phyloP scores from a whole-genome alignment of 2,888 invertebrate genomes.

The Caenorhabditis sp. region DNA sequence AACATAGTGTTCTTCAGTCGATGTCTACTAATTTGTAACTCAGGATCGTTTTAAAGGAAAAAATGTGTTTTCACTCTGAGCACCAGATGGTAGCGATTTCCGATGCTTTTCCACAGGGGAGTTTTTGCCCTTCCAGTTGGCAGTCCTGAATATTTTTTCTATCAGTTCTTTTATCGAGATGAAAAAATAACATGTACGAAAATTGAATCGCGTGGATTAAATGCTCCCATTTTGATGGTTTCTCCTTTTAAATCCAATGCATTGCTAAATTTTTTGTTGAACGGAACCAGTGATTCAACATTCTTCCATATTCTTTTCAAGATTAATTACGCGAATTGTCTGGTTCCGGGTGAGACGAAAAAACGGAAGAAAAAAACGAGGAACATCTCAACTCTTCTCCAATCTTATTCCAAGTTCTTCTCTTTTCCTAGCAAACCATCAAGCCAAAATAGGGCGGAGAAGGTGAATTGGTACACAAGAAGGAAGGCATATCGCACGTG shows the following conservation, averaged over 20 bases:
- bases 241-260: slow-evolving; percentile 42
- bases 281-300: slow-evolving; percentile 40
- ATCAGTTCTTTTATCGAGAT: slow-evolving; percentile 19
- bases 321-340: slow-evolving; percentile 47
- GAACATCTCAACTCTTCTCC: slow-evolving; percentile 3
- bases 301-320: slow-evolving; percentile 51
- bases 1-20: slow-evolving; percentile 22
- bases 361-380: neutral
- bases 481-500: slow-evolving; percentile 44
- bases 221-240: slow-evolving; percentile 37
- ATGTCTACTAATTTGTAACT: slow-evolving; percentile 1
- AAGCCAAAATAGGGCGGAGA: slow-evolving; percentile 23
- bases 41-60: slow-evolving; percentile 34
- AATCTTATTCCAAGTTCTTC: slow-evolving; percentile 2
- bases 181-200: slow-evolving; percentile 4
- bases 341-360: neutral
- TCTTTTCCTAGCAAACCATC: slow-evolving; percentile 27
- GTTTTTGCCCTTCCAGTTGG: slow-evolving; percentile 1
- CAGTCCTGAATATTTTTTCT: slow-evolving; percentile 17
- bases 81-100: slow-evolving; percentile 57
- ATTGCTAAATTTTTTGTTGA: slow-evolving; percentile 32
- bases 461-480: slow-evolving; percentile 40
- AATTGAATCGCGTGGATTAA: slow-evolving; percentile 43
- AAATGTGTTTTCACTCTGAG: slow-evolving; percentile 59
- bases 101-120: neutral